These are phyloP conservation scores for Proisotoma minuta DNA, from an alignment of 2,888 invertebrate species.

Conservation along the genomic window DNA sequence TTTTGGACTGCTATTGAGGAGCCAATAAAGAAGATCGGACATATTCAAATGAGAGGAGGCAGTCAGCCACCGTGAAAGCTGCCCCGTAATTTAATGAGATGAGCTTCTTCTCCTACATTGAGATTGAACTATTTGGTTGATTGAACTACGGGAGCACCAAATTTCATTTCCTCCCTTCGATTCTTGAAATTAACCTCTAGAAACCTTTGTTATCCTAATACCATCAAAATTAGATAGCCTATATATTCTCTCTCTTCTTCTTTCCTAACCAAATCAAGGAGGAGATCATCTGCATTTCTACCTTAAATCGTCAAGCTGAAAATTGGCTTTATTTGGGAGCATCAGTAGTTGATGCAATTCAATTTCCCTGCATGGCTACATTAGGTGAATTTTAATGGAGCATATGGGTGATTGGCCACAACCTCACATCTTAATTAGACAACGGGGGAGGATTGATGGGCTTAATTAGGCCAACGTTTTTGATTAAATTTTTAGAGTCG, in stretches of 20 bases:
- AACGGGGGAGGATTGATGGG: conserved; percentile 4
- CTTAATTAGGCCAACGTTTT: background rate
- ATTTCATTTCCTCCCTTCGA: background rate
- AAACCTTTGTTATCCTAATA: conserved; percentile 4
- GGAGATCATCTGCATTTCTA: background rate
- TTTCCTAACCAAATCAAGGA: conserved; percentile 11
- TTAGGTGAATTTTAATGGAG: background rate
- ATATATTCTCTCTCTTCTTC: conserved; percentile 11
- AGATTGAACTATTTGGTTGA: conserved; percentile 5
- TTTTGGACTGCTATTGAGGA: no score
- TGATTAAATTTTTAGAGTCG: background rate
- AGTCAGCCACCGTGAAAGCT: background rate
- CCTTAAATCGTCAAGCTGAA: background rate
- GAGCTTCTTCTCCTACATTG: background rate
- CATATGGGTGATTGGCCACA: no score
- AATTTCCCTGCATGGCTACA: background rate
- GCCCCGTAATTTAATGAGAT: conserved; percentile 1
- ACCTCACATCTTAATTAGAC: no score
- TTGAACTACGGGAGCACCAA: background rate
- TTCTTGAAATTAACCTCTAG: conserved; percentile 1
- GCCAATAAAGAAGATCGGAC: conserved; percentile 4
- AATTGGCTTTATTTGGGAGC: background rate
- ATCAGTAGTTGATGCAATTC: background rate
- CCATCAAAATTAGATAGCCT: conserved; percentile 14
- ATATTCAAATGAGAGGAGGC: conserved; percentile 6